Evolutionary conservation across 2,113 vertebrate genomes (phyloP), one percentile per base, ranked within the genome.

Genomic region (Grallaria varia): DNA sequence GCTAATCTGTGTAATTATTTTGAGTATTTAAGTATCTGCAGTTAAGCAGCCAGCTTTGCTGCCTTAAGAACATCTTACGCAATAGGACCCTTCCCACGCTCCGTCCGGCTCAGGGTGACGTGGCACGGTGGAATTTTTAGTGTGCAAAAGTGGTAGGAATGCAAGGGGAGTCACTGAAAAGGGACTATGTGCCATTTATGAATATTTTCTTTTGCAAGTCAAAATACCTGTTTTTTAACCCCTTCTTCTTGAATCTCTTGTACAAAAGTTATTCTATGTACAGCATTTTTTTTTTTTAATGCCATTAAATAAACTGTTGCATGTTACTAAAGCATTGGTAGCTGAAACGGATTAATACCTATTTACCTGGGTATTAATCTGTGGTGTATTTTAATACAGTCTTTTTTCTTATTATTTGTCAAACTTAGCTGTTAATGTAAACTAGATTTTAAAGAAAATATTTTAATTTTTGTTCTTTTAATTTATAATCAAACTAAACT

Each of bases 11-110:
- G 79, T 60, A 77, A 95, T 95, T 93, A 94, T 84, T 94, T 52
- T 31, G 87, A 86, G 93, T 93, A 59, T 94, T 92, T 97, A 95
- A 96, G 88, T 74, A 84, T 66, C 67, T 94, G 56, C 78, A 52
- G 89, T 78, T 97, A 96, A 96, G 93, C 77, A 86, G 75, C 17
- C 71, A 72, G 93, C 85, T 96, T 96, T 95, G 90, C 95, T 93
- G 87, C 85, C 79, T 59, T 96, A 90, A 91, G 47, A 80, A 40
- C 90, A 8, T 89, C 81, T 97, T 95, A 91, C 0, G 24, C 93
- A 96, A 95, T 14, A 33, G 77, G 80, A 68, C 77, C 83, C 93
- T 93, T 92, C 95, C 95, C 92, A 92, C 47, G 35, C 83, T 88
- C 50, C 42, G 23, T 72, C 53, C 0, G 17, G 53, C 91, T 93